phyloP scores from a whole-genome alignment of 1,140 invertebrate genomes.

The Muscidifurax raptorellus region DNA sequence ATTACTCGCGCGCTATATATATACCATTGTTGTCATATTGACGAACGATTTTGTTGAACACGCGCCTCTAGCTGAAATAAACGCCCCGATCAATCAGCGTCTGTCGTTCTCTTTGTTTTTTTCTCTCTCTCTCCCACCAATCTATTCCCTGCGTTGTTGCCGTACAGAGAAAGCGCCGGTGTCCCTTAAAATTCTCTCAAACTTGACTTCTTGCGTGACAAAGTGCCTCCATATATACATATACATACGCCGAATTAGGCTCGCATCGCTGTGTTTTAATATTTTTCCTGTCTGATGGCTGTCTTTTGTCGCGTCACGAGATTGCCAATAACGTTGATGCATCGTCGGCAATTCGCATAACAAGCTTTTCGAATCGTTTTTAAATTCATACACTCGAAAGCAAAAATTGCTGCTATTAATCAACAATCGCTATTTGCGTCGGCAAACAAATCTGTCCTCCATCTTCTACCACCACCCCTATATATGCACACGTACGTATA shows the following conservation, averaged over 20 bases:
- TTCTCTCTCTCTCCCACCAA: neutral
- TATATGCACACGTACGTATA: neutral
- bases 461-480: neutral
- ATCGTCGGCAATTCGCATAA: no score
- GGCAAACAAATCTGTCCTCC: conserved; percentile 41
- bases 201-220: neutral
- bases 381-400: no score
- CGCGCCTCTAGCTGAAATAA: conserved; percentile 11
- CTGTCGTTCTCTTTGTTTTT: conserved; percentile 3
- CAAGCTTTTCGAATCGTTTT: no score
- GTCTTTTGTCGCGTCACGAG: neutral
- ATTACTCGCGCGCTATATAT: conserved; percentile 4
- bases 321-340: neutral
- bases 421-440: neutral
- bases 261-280: neutral
- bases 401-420: neutral
- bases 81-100: conserved; percentile 33
- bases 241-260: neutral
- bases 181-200: neutral
- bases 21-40: conserved; percentile 43
- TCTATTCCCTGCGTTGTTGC: neutral
- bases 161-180: neutral
- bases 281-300: no score
- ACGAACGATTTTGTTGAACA: conserved; percentile 27
- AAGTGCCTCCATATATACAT: neutral